phyloP scores from a whole-genome alignment of 1,140 invertebrate genomes.

The Archivesica marissinica region DNA sequence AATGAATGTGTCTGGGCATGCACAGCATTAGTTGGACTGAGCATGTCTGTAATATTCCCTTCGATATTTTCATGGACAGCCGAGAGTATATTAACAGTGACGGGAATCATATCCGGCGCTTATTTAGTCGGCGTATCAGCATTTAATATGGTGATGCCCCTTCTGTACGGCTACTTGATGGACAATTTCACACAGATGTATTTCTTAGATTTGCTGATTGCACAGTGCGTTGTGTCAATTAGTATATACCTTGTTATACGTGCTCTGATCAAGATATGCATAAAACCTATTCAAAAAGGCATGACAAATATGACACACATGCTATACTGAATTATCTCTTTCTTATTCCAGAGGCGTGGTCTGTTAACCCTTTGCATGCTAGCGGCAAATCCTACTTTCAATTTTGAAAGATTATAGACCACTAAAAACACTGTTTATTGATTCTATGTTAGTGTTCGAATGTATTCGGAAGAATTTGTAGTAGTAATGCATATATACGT shows the following conservation, averaged over 20 bases:
- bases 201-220: conserved; percentile 68
- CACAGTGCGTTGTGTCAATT: conserved; percentile 49
- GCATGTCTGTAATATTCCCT: conserved; percentile 71
- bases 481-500: no score
- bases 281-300: no score
- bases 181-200: conserved; percentile 67
- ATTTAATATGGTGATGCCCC: conserved; percentile 66
- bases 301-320: no score
- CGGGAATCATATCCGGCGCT: conserved; percentile 63
- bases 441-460: no score
- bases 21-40: conserved; percentile 45
- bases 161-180: conserved; percentile 69
- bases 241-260: conserved; percentile 45
- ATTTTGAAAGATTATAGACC: no score
- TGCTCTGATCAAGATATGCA: not conserved
- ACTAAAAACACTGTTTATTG: no score
- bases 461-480: no score
- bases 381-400: no score
- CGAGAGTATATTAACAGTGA: conserved; percentile 66
- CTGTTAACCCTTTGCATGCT: no score
- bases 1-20: conserved; percentile 28
- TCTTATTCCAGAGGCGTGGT: no score
- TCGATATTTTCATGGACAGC: conserved; percentile 70
- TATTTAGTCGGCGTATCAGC: conserved; percentile 68
- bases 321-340: no score